Conservation (phyloP, 2,113 vertebrate species). For the Perognathus longimembris region DNA sequence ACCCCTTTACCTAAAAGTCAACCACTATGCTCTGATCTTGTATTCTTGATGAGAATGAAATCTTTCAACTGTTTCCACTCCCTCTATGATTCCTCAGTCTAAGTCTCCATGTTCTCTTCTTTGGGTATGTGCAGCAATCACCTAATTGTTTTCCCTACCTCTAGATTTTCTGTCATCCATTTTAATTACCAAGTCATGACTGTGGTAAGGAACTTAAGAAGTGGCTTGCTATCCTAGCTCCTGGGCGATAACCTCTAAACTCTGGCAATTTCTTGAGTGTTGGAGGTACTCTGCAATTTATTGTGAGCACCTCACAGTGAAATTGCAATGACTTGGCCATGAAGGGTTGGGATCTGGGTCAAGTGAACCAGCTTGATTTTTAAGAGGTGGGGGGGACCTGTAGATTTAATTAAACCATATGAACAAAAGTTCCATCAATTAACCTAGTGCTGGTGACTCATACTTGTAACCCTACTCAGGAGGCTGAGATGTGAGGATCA, state of each 20-base stretch:
- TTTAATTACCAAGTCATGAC: not conserved
- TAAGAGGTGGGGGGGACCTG: not conserved
- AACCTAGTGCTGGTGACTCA: too few species aligned
- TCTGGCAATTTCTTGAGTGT: not conserved
- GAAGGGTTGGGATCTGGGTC: not conserved
- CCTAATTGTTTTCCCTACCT: not conserved
- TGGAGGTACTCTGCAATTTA: not conserved
- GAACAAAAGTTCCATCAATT: not conserved
- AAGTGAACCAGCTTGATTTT: not conserved
- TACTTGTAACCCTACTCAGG: too few species aligned
- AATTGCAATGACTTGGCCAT: not conserved
- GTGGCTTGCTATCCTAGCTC: not conserved
- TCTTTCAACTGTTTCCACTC: not conserved
- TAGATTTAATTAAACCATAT: not conserved
- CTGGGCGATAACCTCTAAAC: not conserved
- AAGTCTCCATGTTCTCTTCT: not conserved
- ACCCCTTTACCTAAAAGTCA: not conserved
- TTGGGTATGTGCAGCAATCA: not conserved
- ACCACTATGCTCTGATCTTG: not conserved
- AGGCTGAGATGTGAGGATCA: too few species aligned
- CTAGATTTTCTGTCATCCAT: not conserved
- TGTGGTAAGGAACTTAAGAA: not conserved
- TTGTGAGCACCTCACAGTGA: too few species aligned
- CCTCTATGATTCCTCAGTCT: not conserved
- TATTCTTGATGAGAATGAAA: not conserved